Base-by-base conservation (phyloP, 2,888 invertebrate species). In the Aquatica leii region DNA sequence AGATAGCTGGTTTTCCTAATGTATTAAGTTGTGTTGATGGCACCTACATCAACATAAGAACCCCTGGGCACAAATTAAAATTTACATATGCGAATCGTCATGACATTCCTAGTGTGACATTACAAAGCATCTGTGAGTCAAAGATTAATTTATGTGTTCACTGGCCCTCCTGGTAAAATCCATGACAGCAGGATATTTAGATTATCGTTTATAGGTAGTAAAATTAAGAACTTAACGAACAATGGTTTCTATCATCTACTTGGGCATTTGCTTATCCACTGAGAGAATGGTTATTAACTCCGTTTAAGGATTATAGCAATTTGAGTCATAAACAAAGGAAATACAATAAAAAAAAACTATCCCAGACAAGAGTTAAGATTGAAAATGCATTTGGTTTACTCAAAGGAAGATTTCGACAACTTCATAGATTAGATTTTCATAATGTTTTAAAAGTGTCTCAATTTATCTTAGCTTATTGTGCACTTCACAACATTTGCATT, bases 31-130 rank as follows among this genome's bases (percentile, higher is more conserved):
- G 70, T 61, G 68, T 73, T 41, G 69, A 71, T 67, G 69, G 70
- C 4, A 69, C 66, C 24, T 68, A 51, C 11, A 71, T 74, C 20
- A 43, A 31, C 6, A 74, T 76, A 8, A 66, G 70, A 52, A 75
- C 73, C 43, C 74, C 75, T 24, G 73, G 62, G 5, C 65, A 73
- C 41, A 78, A 77, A 74, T 69, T 75, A 4, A 73, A 73, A 62
- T 74, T 68, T 1, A 78, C 74, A 2, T 78, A 76, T 63, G 68
- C 71, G 2, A 78, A 79, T 55, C 65, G 76, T 15, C 73, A 74
- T 61, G 73, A 74, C 59, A 41, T 65, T 18, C 68, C 69, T 49
- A 66, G 71, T 3, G 17, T 76, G 20, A 76, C 73, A 2, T 51
- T 77, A 14, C 76, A 78, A 65, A 74, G 70, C 9, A 74, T 77